Evolutionary conservation across 1,140 invertebrate species (phyloP).

Genomic region (Ladona fulva): DNA sequence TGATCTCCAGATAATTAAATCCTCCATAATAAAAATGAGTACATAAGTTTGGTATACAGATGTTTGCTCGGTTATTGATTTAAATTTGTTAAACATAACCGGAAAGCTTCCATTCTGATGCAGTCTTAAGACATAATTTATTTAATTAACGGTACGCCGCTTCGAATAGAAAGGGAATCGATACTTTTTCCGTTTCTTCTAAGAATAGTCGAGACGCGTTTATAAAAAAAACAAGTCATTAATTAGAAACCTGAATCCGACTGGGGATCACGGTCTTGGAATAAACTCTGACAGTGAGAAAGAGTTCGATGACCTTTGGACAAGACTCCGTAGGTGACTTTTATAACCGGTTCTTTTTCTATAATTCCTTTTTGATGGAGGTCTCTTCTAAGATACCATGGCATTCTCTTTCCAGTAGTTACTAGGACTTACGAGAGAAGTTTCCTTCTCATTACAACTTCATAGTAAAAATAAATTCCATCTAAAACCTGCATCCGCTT

Average conservation of each 20-base stretch:
- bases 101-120: not conserved
- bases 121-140: not conserved
- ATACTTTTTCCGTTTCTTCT: not conserved
- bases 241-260: not conserved
- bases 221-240: not conserved
- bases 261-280: not conserved
- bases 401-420: too few relatives aligned
- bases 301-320: not conserved
- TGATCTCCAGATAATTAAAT: too few relatives aligned
- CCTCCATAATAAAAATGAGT: too few relatives aligned
- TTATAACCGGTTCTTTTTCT: not conserved
- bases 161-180: not conserved
- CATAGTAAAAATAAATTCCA: too few relatives aligned
- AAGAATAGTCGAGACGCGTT: not conserved
- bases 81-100: too few relatives aligned
- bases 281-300: not conserved
- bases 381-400: not conserved
- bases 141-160: not conserved
- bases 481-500: too few relatives aligned
- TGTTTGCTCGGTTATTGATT: too few relatives aligned
- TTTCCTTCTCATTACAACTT: too few relatives aligned
- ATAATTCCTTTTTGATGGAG: not conserved
- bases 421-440: too few relatives aligned
- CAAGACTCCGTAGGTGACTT: not conserved
- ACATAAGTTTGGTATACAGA: too few relatives aligned